These are phyloP conservation scores for Tauraco hartlaubi DNA, from an alignment of 2,797 vertebrate species.

Conservation along the genomic window DNA sequence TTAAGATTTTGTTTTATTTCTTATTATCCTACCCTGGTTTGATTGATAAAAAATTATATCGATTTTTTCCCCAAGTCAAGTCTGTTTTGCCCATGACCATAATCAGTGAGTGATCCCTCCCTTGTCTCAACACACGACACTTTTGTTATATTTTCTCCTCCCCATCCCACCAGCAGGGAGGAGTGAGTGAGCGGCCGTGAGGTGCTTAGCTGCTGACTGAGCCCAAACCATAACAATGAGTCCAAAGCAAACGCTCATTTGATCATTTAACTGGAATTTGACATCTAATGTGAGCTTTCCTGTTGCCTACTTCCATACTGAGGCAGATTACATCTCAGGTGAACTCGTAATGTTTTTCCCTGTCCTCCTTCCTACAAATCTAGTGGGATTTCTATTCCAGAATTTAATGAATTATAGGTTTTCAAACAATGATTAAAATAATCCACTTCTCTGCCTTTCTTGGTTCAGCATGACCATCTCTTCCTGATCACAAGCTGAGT, in stretches of 20 bases:
- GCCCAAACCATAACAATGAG: not conserved
- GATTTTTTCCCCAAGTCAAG: no score
- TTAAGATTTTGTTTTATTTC: no score
- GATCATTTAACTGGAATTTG: not conserved
- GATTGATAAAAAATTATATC: no score
- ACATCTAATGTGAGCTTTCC: not conserved
- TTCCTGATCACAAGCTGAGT: not conserved
- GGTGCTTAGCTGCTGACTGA: no score
- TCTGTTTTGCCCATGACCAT: no score
- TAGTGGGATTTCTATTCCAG: not conserved
- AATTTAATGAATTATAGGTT: not conserved
- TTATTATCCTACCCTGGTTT: no score
- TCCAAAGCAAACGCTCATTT: not conserved
- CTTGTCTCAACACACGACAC: no score
- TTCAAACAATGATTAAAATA: not conserved
- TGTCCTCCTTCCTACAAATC: not conserved
- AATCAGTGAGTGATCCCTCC: no score
- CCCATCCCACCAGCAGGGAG: no score
- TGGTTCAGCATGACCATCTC: accelerated
- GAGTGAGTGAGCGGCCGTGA: no score
- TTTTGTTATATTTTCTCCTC: no score
- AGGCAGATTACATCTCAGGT: not conserved
- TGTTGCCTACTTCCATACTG: not conserved
- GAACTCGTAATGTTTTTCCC: not conserved
- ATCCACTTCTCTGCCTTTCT: not conserved